These are phyloP conservation scores for Megalurothrips usitatus DNA, from an alignment of 2,888 invertebrate genomes.

Conservation along the genomic window DNA sequence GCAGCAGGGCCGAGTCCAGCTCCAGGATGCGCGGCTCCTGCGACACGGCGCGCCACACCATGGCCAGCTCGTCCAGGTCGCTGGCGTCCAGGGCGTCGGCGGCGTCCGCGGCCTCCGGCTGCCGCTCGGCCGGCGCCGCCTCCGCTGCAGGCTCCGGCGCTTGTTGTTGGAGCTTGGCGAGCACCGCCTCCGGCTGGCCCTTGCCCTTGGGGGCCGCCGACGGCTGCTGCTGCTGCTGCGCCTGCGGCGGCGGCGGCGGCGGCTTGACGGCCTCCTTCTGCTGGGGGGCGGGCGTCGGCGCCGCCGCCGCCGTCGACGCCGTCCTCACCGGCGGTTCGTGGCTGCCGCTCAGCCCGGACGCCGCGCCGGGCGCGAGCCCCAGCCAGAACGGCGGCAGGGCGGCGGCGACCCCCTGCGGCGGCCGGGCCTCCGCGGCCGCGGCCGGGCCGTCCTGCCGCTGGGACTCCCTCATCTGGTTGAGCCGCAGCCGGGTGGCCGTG, in stretches of 20 bases:
- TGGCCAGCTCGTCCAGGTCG: not conserved
- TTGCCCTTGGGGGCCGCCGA: not conserved
- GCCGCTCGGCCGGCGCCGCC: not conserved
- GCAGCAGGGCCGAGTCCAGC: not conserved
- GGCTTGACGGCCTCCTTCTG: not conserved
- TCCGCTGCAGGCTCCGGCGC: not conserved
- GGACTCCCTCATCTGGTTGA: not conserved
- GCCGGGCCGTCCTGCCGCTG: not conserved
- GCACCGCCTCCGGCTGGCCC: not conserved
- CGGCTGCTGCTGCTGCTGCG: not conserved
- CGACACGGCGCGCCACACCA: too few relatives aligned
- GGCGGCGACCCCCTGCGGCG: not conserved
- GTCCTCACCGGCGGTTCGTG: too few relatives aligned
- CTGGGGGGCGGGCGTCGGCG: not conserved
- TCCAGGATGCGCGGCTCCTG: not conserved
- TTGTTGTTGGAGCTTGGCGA: not conserved
- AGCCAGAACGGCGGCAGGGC: too few relatives aligned
- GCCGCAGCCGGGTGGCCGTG: too few relatives aligned
- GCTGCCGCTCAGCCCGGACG: too few relatives aligned
- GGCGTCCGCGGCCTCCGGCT: not conserved
- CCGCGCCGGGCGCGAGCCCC: too few relatives aligned
- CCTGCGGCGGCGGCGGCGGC: too few relatives aligned
- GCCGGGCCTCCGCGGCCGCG: not conserved
- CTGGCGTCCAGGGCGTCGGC: not conserved
- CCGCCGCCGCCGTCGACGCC: too few relatives aligned